These are phyloP conservation scores for Herminia tarsipennalis DNA, from an alignment of 2,888 invertebrate species.

Conservation along the genomic window DNA sequence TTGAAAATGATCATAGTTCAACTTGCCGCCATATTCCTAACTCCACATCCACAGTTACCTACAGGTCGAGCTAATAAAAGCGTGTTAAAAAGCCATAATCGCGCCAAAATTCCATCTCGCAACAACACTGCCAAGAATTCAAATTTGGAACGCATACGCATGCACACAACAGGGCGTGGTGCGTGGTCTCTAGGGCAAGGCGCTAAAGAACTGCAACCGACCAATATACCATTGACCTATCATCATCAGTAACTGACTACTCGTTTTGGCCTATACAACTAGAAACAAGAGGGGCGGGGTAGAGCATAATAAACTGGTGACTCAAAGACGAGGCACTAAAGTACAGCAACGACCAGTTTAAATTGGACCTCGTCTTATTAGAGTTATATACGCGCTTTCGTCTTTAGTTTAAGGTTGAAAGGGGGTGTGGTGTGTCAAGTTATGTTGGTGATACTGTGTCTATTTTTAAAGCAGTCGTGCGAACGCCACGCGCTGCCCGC, in stretches of 20 bases:
- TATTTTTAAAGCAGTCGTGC: slow-evolving; percentile 71
- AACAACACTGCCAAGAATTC: slow-evolving; percentile 60
- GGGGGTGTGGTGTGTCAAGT: slow-evolving; percentile 45
- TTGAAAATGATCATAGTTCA: too few species aligned
- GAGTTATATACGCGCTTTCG: slow-evolving; percentile 8
- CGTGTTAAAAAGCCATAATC: background rate
- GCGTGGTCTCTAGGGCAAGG: slow-evolving; percentile 46
- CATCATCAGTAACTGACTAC: background rate
- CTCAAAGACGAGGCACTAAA: slow-evolving; percentile 9
- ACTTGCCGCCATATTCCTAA: too few species aligned
- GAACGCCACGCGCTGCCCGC: slow-evolving; percentile 70
- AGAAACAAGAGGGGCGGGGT: slow-evolving; percentile 11
- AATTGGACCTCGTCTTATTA: slow-evolving; percentile 19
- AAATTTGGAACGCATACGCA: slow-evolving; percentile 52
- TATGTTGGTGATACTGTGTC: slow-evolving; percentile 58
- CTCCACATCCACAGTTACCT: background rate
- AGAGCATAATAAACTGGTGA: slow-evolving; percentile 48
- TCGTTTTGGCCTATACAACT: slow-evolving; percentile 1
- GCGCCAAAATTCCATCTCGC: slow-evolving; percentile 21
- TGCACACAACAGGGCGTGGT: slow-evolving; percentile 74
- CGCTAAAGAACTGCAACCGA: slow-evolving; percentile 36
- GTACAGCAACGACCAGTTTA: slow-evolving; percentile 13
- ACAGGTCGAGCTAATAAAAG: background rate
- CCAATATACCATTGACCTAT: slow-evolving; percentile 23
- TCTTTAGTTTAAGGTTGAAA: slow-evolving; percentile 12